Base-by-base conservation (phyloP, 2,113 vertebrate genomes). In the Xenotilapia flavipinnis region DNA sequence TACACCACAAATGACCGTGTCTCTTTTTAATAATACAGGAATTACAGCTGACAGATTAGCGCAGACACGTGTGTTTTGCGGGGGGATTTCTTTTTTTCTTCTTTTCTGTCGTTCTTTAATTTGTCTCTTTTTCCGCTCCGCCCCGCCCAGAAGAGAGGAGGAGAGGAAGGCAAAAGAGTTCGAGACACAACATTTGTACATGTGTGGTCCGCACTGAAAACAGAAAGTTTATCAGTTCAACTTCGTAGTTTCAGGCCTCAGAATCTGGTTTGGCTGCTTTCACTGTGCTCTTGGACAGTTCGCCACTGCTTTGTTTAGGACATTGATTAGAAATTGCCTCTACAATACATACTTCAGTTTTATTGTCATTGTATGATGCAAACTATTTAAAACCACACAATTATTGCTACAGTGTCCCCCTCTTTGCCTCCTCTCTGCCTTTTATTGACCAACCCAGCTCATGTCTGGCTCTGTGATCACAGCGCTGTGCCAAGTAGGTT, bases 41-140 rank as follows among this genome's bases (percentile, higher is more conserved):
- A 93, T 93, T 91, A 60, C 77, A 56, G 68, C 68, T 89, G 87
- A 90, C 86, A 87, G 55, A 77, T 89, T 36, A 56, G 47, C 6
- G 6, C 45, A 12, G 73, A 79, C 40, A 11, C 19, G 0, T 8
- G 5, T 47, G 53, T 53, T 80, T 26, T 14, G 13, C 6, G 4
- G 15, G 38, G 58, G 47, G 42, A 21, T 14, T 80, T 68, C 19
- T 60, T 65, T 36, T 36, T 36, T 36, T 36, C 33, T 33, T 9
- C 56, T 40, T 68, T 62, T 73, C 80, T 3, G 14, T 42, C 26
- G 1, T 45, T 75, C 42, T 49, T 28, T 17, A 49, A 49, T 49
- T 77, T 49, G 9, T 19, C 42, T 49, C 70, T 47, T 47, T 73
- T 73, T 31, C 6, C 4, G 2, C 0, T 2, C 70, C 2, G 1